A percentile compares a stretch with the other conserved stretches of the same genome.
Conservation (phyloP, 2,888 invertebrate genomes). For the Nycteola revayana region DNA sequence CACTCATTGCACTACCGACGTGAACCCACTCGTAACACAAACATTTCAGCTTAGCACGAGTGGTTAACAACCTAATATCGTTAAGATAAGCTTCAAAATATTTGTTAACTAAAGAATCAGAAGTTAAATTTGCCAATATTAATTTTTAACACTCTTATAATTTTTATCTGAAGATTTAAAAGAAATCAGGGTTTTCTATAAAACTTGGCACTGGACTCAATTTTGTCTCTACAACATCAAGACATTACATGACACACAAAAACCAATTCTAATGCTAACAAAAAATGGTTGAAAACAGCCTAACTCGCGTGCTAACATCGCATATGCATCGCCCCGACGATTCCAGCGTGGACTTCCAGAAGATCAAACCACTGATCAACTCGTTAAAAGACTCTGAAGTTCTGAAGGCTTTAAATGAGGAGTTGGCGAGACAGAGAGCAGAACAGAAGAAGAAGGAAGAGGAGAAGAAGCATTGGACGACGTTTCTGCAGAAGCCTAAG, state of each 20-base stretch:
- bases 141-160: too few relatives aligned
- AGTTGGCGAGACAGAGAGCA: constrained; percentile 69
- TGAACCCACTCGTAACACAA: too few relatives aligned
- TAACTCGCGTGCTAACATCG: constrained; percentile 58
- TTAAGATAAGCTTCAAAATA: too few relatives aligned
- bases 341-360: constrained; percentile 86
- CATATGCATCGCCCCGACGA: constrained; percentile 66
- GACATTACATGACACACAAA: constrained; percentile 1
- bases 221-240: too few relatives aligned
- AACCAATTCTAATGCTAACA: constrained; percentile 8
- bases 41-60: too few relatives aligned
- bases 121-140: too few relatives aligned
- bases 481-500: constrained; percentile 88
- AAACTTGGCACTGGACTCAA: too few relatives aligned
- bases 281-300: constrained; percentile 53
- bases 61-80: too few relatives aligned
- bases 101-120: too few relatives aligned
- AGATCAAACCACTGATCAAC: constrained; percentile 84
- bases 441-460: constrained; percentile 71
- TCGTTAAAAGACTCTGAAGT: constrained; percentile 86
- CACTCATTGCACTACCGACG: too few relatives aligned
- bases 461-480: constrained; percentile 86
- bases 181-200: too few relatives aligned
- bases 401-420: constrained; percentile 83
- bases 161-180: too few relatives aligned